phyloP scores from a whole-genome alignment of 1,140 invertebrate species.

The Capitella teleta region DNA sequence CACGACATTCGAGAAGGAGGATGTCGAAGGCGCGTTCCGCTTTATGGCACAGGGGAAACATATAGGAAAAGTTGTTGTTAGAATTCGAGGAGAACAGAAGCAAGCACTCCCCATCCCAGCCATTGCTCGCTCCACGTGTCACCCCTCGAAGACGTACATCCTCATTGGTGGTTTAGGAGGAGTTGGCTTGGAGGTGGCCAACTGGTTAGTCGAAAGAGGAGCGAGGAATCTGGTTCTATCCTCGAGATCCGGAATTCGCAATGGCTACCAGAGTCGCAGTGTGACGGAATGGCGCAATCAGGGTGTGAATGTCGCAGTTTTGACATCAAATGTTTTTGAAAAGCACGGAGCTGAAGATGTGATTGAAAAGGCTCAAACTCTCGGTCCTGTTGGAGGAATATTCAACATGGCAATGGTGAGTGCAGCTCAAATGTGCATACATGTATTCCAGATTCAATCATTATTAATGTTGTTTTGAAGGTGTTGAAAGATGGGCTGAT shows the following conservation, averaged over 20 bases:
- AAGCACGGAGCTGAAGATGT: constrained; percentile 57
- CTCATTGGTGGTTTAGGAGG: constrained; percentile 82
- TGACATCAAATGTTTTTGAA: constrained; percentile 55
- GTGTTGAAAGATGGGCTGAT: constrained; percentile 75
- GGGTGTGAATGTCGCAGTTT: constrained; percentile 61
- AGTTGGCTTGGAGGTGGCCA: constrained; percentile 81
- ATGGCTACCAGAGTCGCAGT: constrained; percentile 69
- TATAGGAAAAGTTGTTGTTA: constrained; percentile 87
- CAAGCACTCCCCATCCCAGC: too few relatives aligned
- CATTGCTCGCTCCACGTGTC: constrained; percentile 74
- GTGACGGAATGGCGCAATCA: constrained; percentile 59
- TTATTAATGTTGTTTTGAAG: constrained; percentile 25
- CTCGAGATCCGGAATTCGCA: constrained; percentile 72
- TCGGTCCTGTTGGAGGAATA: constrained; percentile 76
- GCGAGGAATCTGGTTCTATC: constrained; percentile 75
- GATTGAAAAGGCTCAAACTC: constrained; percentile 51
- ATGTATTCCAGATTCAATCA: not conserved
- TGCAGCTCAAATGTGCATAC: not conserved
- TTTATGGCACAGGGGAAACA: constrained; percentile 96
- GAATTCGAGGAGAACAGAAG: constrained; percentile 44
- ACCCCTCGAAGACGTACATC: constrained; percentile 75
- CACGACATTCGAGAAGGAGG: constrained; percentile 67
- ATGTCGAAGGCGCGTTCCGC: constrained; percentile 80
- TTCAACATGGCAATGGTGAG: constrained; percentile 84
- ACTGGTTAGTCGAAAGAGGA: constrained; percentile 79